Base-by-base conservation (phyloP, 1,140 invertebrate genomes). In the Tetramorium simillimum region DNA sequence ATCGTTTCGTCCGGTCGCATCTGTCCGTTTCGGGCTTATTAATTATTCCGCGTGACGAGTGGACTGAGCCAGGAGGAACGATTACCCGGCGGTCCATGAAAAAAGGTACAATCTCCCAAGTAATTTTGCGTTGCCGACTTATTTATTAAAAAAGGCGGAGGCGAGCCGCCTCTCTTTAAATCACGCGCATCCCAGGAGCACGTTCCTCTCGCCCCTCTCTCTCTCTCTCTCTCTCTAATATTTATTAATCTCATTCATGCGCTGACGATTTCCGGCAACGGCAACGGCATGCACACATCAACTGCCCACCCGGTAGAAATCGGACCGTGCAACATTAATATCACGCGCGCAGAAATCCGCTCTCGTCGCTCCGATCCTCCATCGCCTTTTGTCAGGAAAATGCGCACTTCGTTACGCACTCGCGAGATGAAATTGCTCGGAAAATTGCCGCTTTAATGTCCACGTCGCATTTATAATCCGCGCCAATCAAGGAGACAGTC, bases 241-340 rank as follows among this genome's bases (percentile, higher is more conserved):
- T 90, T 90, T 90, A 90, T 90, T 90, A 90, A 90, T 90, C 86
- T 90, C 86, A 77, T 90, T 72, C 40, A 58, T 33, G 62, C 65
- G 21, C 62, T 82, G 89, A 88, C 86, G 70, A 67, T 53, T 77
- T 72, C 58, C 53, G 51, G 43, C 63, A 82, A 53, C 18, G 58
- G 40, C 33, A 33, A 37, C 33, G 21, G 12, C 10, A 53, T 56
- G 58, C 40, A n/a, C 46, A 56, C 18, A 16, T 73, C 37, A 58
- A 49, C 0, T 21, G 37, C 28, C 16, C 77, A 69, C 60, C 58
- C 62, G 14, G 73, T 40, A 33, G 76, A 46, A 51, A 89, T 85
- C 78, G 28, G 28, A 28, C 33, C 21, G 3, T 65, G 51, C 28
- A 69, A 86, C 69, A 82, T 89, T 82, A 43, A 76, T 46, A 62